These are phyloP conservation scores for Saxidomus purpurata DNA, from an alignment of 1,140 invertebrate genomes.

Conservation along the genomic window DNA sequence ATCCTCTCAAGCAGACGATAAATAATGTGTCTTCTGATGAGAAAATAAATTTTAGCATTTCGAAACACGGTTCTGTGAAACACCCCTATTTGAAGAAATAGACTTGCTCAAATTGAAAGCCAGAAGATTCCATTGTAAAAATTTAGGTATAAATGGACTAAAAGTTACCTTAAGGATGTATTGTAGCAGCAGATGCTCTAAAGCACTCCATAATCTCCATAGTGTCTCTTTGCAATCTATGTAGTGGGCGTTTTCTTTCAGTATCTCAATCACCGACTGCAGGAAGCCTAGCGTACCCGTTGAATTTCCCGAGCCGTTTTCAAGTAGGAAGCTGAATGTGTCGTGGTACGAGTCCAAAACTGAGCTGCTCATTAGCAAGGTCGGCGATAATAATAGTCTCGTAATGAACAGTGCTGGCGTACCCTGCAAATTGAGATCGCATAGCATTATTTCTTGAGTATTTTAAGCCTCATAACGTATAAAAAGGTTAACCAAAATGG, in stretches of 20 bases:
- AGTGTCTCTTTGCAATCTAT: slow-evolving; percentile 72
- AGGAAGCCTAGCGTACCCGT: slow-evolving; percentile 78
- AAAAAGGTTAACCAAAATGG: too few species aligned
- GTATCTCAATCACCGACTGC: slow-evolving; percentile 77
- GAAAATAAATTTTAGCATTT: too few species aligned
- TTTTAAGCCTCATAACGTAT: too few species aligned
- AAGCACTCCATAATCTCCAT: slow-evolving; percentile 80
- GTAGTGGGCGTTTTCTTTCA: slow-evolving; percentile 70
- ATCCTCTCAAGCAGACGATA: too few species aligned
- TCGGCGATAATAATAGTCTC: slow-evolving; percentile 78
- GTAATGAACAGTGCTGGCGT: slow-evolving; percentile 80
- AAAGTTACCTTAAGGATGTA: slow-evolving; percentile 78
- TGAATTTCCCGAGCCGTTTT: slow-evolving; percentile 71
- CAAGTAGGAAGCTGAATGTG: slow-evolving; percentile 74
- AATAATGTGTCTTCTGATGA: too few species aligned
- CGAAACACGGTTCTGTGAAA: too few species aligned
- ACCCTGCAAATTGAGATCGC: slow-evolving; percentile 70
- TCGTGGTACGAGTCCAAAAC: slow-evolving; percentile 75
- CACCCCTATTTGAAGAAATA: too few species aligned
- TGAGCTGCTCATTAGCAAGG: slow-evolving; percentile 63
- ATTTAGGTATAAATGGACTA: too few species aligned
- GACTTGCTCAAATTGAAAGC: too few species aligned
- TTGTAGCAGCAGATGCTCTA: slow-evolving; percentile 75
- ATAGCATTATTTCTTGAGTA: too few species aligned
- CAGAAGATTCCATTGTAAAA: too few species aligned